Conservation (phyloP, 2,888 invertebrate species). For the Heliconius sara region DNA sequence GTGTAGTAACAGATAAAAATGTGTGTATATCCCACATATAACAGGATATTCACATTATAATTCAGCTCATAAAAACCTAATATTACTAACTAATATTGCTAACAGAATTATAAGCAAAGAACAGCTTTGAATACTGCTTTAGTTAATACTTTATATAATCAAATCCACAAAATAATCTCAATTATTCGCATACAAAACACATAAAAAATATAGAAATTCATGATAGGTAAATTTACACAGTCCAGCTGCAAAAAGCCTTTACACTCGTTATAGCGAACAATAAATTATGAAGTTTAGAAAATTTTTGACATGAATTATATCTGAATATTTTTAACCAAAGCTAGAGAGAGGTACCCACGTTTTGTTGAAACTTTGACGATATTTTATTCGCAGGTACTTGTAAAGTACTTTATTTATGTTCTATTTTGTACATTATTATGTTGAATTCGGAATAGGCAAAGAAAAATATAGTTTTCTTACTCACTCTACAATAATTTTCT, state of each 20-base stretch:
- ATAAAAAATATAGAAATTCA: slow-evolving; percentile 5
- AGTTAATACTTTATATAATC: neutral
- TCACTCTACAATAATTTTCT: no score
- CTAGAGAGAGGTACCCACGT: slow-evolving; percentile 16
- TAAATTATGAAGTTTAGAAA: slow-evolving; percentile 39
- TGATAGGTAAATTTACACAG: neutral
- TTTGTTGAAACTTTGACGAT: slow-evolving; percentile 39
- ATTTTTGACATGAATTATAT: slow-evolving; percentile 43
- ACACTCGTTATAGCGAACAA: slow-evolving; percentile 25
- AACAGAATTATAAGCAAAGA: neutral
- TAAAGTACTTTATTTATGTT: slow-evolving; percentile 10
- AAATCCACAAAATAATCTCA: neutral
- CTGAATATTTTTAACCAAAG: slow-evolving; percentile 34
- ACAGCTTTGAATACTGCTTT: no score
- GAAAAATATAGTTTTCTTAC: neutral
- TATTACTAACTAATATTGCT: neutral
- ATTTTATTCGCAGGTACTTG: slow-evolving; percentile 36
- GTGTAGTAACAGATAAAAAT: no score
- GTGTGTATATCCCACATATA: no score
- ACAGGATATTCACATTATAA: no score
- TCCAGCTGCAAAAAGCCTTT: slow-evolving; percentile 19
- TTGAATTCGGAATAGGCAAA: neutral
- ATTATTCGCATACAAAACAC: neutral
- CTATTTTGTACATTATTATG: slow-evolving; percentile 8
- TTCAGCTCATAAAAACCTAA: no score